Evolutionary conservation across 2,113 vertebrate genomes (phyloP).

Genomic region (Protomyctophum bolini): DNA sequence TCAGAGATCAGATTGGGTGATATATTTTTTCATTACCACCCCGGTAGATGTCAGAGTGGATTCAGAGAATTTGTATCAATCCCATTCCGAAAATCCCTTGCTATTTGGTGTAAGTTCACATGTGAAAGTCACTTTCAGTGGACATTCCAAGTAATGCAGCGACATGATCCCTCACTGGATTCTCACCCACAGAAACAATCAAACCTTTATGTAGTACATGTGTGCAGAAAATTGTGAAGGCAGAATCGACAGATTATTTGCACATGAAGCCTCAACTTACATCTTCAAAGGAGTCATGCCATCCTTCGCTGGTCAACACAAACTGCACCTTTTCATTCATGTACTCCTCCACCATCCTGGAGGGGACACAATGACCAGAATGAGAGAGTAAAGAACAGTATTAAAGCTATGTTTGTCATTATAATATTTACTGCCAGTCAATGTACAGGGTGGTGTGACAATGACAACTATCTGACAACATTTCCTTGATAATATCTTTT

Average conservation of each 20-base stretch:
- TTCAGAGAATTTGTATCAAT: no score
- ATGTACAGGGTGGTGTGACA: not conserved
- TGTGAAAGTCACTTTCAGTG: no score
- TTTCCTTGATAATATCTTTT: no score
- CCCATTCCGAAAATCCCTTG: no score
- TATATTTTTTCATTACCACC: no score
- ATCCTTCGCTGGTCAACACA: constrained; percentile 89
- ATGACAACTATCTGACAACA: not conserved
- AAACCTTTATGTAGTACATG: not conserved
- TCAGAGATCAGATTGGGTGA: no score
- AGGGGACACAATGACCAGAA: constrained; percentile 11
- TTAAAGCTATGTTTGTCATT: not conserved
- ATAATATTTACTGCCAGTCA: no score
- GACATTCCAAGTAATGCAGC: no score
- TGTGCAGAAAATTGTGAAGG: not conserved
- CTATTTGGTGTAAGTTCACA: no score
- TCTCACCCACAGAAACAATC: not conserved
- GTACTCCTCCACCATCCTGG: constrained; percentile 86
- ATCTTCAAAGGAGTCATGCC: constrained; percentile 90
- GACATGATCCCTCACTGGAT: no score
- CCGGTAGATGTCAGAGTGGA: no score
- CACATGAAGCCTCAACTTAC: constrained; percentile 68
- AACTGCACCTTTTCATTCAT: constrained; percentile 91
- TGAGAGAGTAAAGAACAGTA: not conserved
- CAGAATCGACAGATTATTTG: not conserved